Percentiles rank a stretch among this genome's conserved stretches.
phyloP scores from a whole-genome alignment of 2,113 vertebrate genomes.

The Manacus vitellinus region DNA sequence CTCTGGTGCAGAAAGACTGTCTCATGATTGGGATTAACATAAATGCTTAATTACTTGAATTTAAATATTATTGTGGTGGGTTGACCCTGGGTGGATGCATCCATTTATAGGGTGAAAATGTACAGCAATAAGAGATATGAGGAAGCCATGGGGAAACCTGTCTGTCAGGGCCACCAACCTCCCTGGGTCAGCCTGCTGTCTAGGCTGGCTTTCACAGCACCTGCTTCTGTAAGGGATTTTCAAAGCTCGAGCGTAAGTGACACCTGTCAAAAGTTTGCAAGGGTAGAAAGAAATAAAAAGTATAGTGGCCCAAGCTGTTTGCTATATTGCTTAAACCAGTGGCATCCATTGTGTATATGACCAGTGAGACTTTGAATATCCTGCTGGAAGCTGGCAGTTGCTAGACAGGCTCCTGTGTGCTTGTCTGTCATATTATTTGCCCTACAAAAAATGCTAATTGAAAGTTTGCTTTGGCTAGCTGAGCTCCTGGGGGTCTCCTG shows the following conservation, averaged over 20 bases:
- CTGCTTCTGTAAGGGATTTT: background rate
- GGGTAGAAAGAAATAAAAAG: background rate
- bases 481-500: background rate
- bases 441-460: background rate
- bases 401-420: background rate
- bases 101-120: background rate
- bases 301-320: background rate
- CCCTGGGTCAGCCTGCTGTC: background rate
- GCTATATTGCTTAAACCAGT: background rate
- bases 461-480: background rate
- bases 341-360: background rate
- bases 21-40: background rate
- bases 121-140: background rate
- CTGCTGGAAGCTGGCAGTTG: background rate
- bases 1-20: background rate
- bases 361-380: background rate
- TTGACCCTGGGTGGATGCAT: background rate
- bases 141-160: background rate
- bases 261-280: background rate
- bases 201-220: background rate
- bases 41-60: background rate
- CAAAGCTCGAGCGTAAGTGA: accelerated
- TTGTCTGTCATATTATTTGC: background rate
- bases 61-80: background rate
- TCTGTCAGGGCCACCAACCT: background rate